A percentile compares a stretch with the other conserved stretches of the same genome.
Conservation (phyloP, 2,888 invertebrate species). For the Acanthopleura granulata region DNA sequence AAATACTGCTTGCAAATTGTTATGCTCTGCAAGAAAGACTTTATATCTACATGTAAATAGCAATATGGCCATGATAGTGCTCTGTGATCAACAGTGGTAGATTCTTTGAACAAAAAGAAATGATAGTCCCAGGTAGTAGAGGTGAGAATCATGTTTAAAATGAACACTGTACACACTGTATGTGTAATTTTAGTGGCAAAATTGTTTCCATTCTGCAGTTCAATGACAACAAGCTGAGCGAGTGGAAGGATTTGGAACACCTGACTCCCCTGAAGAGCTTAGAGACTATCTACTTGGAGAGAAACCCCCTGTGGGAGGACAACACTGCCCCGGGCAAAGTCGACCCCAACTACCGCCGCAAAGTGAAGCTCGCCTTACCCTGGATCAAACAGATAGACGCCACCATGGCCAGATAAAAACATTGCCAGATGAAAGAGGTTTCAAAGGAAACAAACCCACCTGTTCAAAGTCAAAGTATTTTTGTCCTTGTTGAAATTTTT, state of each 20-base stretch:
- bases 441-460: neutral
- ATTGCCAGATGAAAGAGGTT: neutral
- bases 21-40: too few relatives aligned
- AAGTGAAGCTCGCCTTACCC: constrained; percentile 89
- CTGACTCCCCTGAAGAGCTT: constrained; percentile 74
- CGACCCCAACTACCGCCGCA: constrained; percentile 90
- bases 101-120: too few relatives aligned
- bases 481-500: too few relatives aligned
- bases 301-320: constrained; percentile 82
- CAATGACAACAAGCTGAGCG: constrained; percentile 88
- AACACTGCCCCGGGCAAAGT: constrained; percentile 69
- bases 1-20: too few relatives aligned
- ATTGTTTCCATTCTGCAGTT: constrained; percentile 74
- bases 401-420: constrained; percentile 72
- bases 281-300: constrained; percentile 90
- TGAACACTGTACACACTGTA: too few relatives aligned
- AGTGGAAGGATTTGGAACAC: constrained; percentile 86
- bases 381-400: constrained; percentile 94
- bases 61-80: too few relatives aligned
- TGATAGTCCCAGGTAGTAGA: too few relatives aligned
- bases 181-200: too few relatives aligned
- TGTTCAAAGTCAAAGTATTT: too few relatives aligned
- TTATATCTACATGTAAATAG: too few relatives aligned
- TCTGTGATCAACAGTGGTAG: too few relatives aligned
- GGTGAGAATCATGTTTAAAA: too few relatives aligned